Evolutionary conservation across 1,140 invertebrate genomes (phyloP), one percentile per base, ranked within the genome.

Genomic region (Musca vetustissima): DNA sequence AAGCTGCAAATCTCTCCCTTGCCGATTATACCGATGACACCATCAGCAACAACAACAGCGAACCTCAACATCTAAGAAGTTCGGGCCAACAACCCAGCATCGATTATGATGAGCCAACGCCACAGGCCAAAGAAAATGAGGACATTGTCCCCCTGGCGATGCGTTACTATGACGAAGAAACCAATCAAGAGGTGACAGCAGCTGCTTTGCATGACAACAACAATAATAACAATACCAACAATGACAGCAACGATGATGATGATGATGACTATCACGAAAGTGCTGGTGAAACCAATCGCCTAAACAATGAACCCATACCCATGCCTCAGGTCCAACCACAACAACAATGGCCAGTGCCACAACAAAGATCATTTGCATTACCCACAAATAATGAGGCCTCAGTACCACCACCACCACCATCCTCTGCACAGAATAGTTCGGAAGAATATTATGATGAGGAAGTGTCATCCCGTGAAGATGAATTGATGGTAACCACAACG

Each of bases 11-110:
- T 48, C 9, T 68, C 1, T 70, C 69, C 2, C 25, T 24, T 15
- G 68, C 64, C 13, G 78, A 79, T 22, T 76, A 76, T 50, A 24
- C 65, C 0, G 75, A 76, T 7, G 73, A 73, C 0, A 24, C n/a
- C n/a, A n/a, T n/a, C n/a, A n/a, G 25, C 2, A 47, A 15, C 3
- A 32, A 57, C 43, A 13, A 50, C 24, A 52, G 13, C 13, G 36
- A 43, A 11, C 36, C 36, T 11, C 36, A 43, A 13, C 36, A 43
- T 13, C 11, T 43, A 11, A 43, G 36, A 13, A 43, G 36, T 13
- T 43, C 36, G 6, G 7, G 36, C 11, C 6, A 43, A 43, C 36
- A 13, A 13, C 36, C 3, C 11, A 9, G 6, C 36, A 43, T 43
- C 7, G 52, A 53, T 9, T 21, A 53, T 9, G 52, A 53, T 11